These are phyloP conservation scores for Zophobas atratus DNA, from an alignment of 1,140 invertebrate genomes.

Conservation along the genomic window DNA sequence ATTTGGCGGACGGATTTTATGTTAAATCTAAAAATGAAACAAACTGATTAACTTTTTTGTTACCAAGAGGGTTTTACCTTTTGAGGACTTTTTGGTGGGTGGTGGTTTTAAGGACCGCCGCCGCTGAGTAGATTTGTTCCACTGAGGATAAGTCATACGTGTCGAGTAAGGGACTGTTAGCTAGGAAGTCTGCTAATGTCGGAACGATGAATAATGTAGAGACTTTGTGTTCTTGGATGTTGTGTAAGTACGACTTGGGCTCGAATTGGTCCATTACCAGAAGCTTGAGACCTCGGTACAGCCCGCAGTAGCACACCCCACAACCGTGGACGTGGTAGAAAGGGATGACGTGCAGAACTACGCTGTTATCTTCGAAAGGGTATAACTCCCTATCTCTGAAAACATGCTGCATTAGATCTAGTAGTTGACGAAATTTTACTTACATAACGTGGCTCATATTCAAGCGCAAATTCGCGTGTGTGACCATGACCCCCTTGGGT, in stretches of 20 bases:
- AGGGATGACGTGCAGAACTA: background rate
- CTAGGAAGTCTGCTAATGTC: constrained; percentile 72
- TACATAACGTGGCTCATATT: background rate
- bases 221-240: constrained; percentile 73
- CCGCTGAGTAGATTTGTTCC: constrained; percentile 58
- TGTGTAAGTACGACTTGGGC: constrained; percentile 72
- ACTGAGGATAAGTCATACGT: constrained; percentile 68
- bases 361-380: background rate
- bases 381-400: constrained; percentile 9
- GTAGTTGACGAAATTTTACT: background rate
- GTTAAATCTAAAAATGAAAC: constrained; percentile 54
- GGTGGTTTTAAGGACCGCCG: constrained; percentile 69
- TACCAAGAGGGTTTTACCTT: constrained; percentile 65
- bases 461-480: constrained; percentile 1
- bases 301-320: background rate
- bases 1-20: constrained; percentile 71
- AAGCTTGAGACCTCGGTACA: constrained; percentile 30
- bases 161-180: constrained; percentile 69
- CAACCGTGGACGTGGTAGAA: background rate
- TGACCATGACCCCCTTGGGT: constrained; percentile 10
- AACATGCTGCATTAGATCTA: background rate
- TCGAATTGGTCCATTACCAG: constrained; percentile 71
- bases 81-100: constrained; percentile 64
- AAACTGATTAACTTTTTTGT: constrained; percentile 57
- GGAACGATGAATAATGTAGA: constrained; percentile 70